Conservation (phyloP, 2,113 vertebrate genomes). For the Pleuronectes platessa region DNA sequence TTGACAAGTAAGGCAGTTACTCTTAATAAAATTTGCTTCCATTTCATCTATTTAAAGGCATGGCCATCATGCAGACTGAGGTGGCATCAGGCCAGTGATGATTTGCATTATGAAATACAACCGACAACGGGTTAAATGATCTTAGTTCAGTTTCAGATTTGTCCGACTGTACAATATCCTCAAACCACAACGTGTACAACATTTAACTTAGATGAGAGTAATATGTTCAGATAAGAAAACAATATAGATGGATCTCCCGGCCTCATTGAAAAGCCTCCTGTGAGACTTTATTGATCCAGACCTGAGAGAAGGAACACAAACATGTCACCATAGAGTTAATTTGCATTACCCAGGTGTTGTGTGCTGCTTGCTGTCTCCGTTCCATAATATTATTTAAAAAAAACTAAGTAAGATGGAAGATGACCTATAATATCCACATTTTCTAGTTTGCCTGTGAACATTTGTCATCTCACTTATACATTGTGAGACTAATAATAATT, state of each 20-base stretch:
- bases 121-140: not conserved
- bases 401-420: too few species aligned
- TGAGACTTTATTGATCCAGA: not conserved
- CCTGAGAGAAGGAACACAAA: not conserved
- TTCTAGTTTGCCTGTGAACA: too few species aligned
- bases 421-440: too few species aligned
- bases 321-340: not conserved
- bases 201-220: not conserved
- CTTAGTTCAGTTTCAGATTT: not conserved
- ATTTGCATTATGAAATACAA: not conserved
- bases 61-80: not conserved
- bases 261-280: not conserved
- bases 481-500: too few species aligned
- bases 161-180: not conserved
- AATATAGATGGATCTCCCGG: not conserved
- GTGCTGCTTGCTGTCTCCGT: too few species aligned
- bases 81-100: not conserved
- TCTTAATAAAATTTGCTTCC: not conserved
- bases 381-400: too few species aligned
- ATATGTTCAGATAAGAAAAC: not conserved
- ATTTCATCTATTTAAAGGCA: conserved; percentile 8
- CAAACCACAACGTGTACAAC: not conserved
- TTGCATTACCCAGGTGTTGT: not conserved
- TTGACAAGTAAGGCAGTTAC: too few species aligned
- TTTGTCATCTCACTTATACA: too few species aligned